Conservation (phyloP, 1,140 invertebrate genomes). For the Bombus breviceps region DNA sequence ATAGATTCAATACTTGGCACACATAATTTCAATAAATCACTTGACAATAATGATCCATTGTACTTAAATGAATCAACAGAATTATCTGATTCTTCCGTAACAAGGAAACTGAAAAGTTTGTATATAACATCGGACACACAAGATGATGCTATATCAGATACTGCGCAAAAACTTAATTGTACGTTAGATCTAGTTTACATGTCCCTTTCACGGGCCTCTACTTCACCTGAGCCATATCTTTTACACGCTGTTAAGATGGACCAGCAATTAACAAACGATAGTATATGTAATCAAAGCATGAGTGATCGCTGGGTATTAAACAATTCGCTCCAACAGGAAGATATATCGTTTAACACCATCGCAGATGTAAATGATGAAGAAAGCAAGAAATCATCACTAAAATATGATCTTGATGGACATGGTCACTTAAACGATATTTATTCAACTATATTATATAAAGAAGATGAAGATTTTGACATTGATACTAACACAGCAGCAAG, state of each 20-base stretch:
- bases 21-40: neutral
- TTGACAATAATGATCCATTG: neutral
- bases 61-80: neutral
- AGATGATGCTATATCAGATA: neutral
- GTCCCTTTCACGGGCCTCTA: slow-evolving; percentile 48
- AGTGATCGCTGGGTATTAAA: slow-evolving; percentile 38
- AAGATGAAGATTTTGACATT: neutral
- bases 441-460: slow-evolving; percentile 12
- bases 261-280: slow-evolving; percentile 22
- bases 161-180: neutral
- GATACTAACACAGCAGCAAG: neutral
- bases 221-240: slow-evolving; percentile 40
- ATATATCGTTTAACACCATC: neutral
- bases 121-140: neutral
- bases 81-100: neutral
- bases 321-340: slow-evolving; percentile 22
- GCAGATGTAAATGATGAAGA: neutral
- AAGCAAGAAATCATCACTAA: neutral
- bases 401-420: neutral
- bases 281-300: slow-evolving; percentile 23
- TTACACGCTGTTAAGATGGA: slow-evolving; percentile 25
- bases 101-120: neutral
- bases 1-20: neutral
- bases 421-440: neutral
- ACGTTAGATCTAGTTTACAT: slow-evolving; percentile 8